Evolutionary conservation across 2,113 vertebrate genomes (phyloP), one percentile per base, ranked within the genome.

Genomic region (Pollimyrus isidori): DNA sequence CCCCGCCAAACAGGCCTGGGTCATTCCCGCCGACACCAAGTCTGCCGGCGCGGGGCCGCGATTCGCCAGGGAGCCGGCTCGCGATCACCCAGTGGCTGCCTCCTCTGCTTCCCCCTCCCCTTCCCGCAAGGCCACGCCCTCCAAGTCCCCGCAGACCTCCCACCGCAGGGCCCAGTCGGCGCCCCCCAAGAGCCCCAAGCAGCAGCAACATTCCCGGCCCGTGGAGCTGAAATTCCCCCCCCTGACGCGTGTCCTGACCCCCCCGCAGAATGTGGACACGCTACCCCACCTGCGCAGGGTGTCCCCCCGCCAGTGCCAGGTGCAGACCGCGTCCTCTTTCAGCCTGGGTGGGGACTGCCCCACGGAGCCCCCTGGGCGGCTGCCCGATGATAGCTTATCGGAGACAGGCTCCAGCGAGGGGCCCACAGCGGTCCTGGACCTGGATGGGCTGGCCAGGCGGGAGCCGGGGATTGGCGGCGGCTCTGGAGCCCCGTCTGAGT

Each of bases 311-410:
- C 97, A 97, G 91, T 96, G 95, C 88, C 94, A 96, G 0, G 94
- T 97, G 30, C 98, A 99, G 94, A 97, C 96, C 0, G 96, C 96
- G 0, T 97, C 96, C 23, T 97, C 97, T 26, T 96, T 99, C 90
- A 96, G 95, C 89, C 95, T 99, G 87, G 94, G 95, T 87, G 30
- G 94, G 15, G 82, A 93, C 93, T 21, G 92, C 90, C 0, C 90
- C 92, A 3, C 91, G 89, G 39, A 58, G 11, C 90, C 91, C 0
- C 48, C 90, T 48, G 88, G 85, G 3, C 92, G 45, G 45, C 90
- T 76, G 35, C 45, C 65, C 0, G 95, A 95, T 9, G 94, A 95
- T 35, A 0, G 85, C 30, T 69, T 93, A 50, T 96, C 95, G 7
- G 95, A 95, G 48, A 87, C 91, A 0, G 95, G 95, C 87, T 95